phyloP scores from a whole-genome alignment of 1,140 invertebrate species.

The Steinernema khuongi region DNA sequence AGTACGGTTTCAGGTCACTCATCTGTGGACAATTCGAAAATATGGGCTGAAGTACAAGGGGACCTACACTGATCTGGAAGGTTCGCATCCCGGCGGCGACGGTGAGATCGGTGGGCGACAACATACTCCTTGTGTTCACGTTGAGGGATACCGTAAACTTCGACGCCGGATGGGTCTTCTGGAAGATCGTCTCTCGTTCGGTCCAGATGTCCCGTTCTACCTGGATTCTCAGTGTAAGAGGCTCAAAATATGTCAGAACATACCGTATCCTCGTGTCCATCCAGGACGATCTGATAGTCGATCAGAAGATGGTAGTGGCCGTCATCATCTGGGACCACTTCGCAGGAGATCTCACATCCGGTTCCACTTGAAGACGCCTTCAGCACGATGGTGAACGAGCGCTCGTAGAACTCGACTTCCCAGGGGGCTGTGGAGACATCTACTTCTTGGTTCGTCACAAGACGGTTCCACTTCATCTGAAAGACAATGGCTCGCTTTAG shows the following conservation, averaged over 20 bases:
- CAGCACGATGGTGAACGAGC: not conserved
- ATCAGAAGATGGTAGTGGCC: not conserved
- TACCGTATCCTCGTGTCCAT: not conserved
- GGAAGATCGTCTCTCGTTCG: not conserved
- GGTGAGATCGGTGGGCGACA: not conserved
- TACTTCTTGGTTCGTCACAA: slow-evolving; percentile 21
- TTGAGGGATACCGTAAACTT: not conserved
- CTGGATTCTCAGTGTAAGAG: not conserved
- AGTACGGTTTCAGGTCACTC: not conserved
- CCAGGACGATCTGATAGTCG: not conserved
- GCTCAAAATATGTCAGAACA: not conserved
- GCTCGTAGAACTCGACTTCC: slow-evolving; percentile 23
- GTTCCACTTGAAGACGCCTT: not conserved
- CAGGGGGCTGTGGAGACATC: slow-evolving; percentile 24
- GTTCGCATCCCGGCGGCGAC: not conserved
- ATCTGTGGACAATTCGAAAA: not conserved
- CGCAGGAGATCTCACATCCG: not conserved
- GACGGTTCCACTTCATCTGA: not conserved
- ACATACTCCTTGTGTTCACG: not conserved
- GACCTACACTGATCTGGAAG: not conserved
- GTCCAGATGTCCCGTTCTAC: not conserved
- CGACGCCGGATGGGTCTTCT: not conserved
- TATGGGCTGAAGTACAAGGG: not conserved
- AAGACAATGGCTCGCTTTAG: too few relatives aligned
- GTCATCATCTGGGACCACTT: not conserved